Percentiles rank a stretch among this genome's conserved stretches.
phyloP scores from a whole-genome alignment of 2,113 vertebrate genomes.

The Gadus macrocephalus region DNA sequence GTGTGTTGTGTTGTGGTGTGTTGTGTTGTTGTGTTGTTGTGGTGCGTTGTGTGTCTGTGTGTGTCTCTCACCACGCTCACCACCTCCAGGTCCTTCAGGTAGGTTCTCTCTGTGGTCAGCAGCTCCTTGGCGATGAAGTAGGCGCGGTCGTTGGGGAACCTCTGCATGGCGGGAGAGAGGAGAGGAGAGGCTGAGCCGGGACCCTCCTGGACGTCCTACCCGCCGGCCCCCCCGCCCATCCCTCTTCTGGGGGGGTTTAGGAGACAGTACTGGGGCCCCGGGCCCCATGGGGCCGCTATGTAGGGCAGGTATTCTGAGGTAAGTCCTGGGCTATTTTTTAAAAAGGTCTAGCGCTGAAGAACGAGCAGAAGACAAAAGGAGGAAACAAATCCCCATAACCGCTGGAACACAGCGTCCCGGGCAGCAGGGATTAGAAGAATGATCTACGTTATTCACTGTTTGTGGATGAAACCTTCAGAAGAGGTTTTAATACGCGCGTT shows the following conservation, averaged over 20 bases:
- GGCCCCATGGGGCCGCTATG: conserved; percentile 20
- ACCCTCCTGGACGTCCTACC: neutral
- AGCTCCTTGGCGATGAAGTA: conserved; percentile 96
- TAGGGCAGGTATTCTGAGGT: conserved; percentile 36
- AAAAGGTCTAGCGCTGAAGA: neutral
- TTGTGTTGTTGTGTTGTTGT: neutral
- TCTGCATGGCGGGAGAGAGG: conserved; percentile 65
- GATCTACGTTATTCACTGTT: too few relatives aligned
- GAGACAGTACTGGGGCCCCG: conserved; percentile 16
- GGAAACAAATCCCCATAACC: too few relatives aligned
- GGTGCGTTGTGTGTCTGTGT: neutral
- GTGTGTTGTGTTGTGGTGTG: neutral
- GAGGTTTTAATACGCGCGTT: too few relatives aligned
- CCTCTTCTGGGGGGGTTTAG: neutral
- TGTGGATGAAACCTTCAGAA: too few relatives aligned
- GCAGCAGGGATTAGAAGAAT: too few relatives aligned
- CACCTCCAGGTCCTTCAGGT: conserved; percentile 95
- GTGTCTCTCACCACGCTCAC: conserved; percentile 81
- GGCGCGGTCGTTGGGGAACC: conserved; percentile 86
- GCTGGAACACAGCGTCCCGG: too few relatives aligned
- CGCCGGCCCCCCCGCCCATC: conserved; percentile 12
- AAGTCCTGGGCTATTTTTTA: conserved; percentile 35
- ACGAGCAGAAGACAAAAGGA: too few relatives aligned
- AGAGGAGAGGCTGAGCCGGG: neutral
- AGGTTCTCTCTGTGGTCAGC: conserved; percentile 88